Evolutionary conservation across 1,140 invertebrate species (phyloP), one percentile per base, ranked within the genome.

Genomic region (Liolophura sinensis): DNA sequence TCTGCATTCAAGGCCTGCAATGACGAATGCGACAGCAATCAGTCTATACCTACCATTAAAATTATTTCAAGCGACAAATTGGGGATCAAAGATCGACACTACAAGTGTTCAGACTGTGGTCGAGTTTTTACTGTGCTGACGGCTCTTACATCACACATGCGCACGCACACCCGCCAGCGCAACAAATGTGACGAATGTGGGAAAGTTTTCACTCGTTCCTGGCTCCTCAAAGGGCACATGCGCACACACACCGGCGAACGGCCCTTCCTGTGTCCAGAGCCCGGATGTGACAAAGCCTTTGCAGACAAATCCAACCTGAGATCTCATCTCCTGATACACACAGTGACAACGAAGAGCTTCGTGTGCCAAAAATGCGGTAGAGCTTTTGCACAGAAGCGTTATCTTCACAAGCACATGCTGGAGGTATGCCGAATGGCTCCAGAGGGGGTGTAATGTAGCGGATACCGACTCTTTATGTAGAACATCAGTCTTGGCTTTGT

Each of bases 301-400:
- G 90, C 91, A 46, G 91, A 92, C 82, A 87, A 91, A 88, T 97
- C 94, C 59, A 99, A 99, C 83, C 86, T 99, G 18, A 88, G 96
- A 15, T 97, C 97, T 0, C 97, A 99, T 88, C 97, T 98, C 94
- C 94, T 99, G 82, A 99, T 96, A 6, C 96, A 99, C 83, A 95
- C 94, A 16, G 88, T 91, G 9, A 93, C 94, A 76, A 97, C 97
- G 85, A 96, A 97, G 82, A 79, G 74, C 51, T 97, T 94, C 84
- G 90, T 92, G 77, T 99, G 97, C 82, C 87, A 90, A 65, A 89
- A 93, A 64, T 99, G 97, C 85, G 88, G 87, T 51, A 91, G 92
- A 73, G 89, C 90, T 16, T 93, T 92, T 79, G 91, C 90, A 24
- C 90, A 92, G 81, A 86, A 88, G 61, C 86, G 89, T 15, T 92